These are phyloP conservation scores for Carcharodon carcharias DNA, from an alignment of 2,797 vertebrate species.

Conservation along the genomic window DNA sequence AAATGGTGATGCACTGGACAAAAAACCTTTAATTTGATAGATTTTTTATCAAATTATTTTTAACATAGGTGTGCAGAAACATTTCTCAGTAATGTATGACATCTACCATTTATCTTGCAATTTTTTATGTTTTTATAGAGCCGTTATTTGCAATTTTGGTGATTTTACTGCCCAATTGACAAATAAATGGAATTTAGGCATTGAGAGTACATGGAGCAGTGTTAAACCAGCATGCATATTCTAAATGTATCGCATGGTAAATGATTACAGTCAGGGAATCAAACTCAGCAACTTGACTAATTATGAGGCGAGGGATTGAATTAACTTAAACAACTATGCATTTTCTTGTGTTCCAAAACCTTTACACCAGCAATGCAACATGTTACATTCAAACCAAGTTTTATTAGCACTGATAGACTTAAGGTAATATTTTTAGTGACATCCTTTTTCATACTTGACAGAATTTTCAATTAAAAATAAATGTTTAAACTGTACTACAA, in stretches of 20 bases:
- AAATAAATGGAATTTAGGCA: background rate
- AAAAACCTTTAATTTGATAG: background rate
- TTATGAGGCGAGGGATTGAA: background rate
- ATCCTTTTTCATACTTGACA: conserved; percentile 26
- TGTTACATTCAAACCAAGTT: background rate
- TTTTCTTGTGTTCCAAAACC: background rate
- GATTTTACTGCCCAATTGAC: background rate
- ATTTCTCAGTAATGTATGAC: background rate
- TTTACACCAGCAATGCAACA: background rate
- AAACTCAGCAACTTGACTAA: conserved; percentile 16
- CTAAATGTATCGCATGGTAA: background rate
- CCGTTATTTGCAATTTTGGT: background rate
- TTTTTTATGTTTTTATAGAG: background rate
- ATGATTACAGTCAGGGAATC: background rate
- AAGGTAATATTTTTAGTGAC: conserved; percentile 15
- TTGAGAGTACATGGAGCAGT: background rate
- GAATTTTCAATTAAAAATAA: conserved; percentile 30
- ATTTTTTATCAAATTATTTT: conserved; percentile 22
- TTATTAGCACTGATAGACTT: conserved; percentile 15
- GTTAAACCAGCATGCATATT: background rate
- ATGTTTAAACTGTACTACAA: conserved; percentile 6
- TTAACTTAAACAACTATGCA: background rate
- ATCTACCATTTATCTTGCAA: background rate
- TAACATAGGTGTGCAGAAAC: background rate
- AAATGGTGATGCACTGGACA: background rate